phyloP scores from a whole-genome alignment of 2,113 vertebrate species.

The Anthoscopus minutus region DNA sequence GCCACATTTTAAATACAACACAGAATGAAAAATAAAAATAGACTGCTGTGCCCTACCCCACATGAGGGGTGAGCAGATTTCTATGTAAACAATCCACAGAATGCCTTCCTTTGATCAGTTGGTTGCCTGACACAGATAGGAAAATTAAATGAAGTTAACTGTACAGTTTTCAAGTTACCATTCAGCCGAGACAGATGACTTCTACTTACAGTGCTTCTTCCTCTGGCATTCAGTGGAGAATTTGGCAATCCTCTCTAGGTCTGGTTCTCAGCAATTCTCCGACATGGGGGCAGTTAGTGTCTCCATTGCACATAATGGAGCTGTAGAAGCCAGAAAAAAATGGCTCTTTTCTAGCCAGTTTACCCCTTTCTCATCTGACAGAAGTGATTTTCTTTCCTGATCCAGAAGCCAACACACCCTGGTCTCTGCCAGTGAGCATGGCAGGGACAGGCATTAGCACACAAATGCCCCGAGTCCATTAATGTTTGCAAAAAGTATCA shows the following conservation, averaged over 20 bases:
- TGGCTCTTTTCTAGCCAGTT: neutral
- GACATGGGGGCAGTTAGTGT: neutral
- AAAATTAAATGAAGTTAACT: neutral
- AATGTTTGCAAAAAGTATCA: neutral
- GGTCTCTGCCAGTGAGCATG: neutral
- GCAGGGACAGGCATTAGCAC: neutral
- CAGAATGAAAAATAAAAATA: neutral
- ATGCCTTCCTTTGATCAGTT: neutral
- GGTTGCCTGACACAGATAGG: neutral
- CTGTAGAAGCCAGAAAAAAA: neutral
- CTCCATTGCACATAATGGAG: neutral
- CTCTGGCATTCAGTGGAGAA: constrained; percentile 5
- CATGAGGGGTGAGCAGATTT: neutral
- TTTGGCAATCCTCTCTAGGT: constrained; percentile 23
- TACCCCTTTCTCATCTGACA: neutral
- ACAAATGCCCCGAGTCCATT: neutral
- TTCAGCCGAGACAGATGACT: constrained; percentile 30
- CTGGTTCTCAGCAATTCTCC: constrained; percentile 35
- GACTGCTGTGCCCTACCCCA: neutral
- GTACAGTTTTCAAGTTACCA: neutral
- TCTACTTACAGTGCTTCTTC: constrained; percentile 14
- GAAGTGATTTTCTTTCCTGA: neutral
- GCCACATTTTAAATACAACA: neutral
- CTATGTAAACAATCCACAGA: neutral
- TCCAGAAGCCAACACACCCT: neutral